Evolutionary conservation across 2,797 vertebrate genomes (phyloP).

Genomic region (Synanceia verrucosa): DNA sequence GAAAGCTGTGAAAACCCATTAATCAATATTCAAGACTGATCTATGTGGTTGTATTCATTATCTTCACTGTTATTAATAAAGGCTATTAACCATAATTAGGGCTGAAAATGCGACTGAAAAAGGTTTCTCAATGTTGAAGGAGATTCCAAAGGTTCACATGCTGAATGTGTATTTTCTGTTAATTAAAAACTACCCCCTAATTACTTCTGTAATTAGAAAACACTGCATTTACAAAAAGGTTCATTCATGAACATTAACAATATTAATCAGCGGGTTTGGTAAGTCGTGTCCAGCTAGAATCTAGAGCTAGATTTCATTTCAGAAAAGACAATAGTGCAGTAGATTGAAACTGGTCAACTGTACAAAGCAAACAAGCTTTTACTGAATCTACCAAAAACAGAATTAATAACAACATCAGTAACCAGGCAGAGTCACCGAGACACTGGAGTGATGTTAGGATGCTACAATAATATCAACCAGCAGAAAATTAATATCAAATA

Average conservation of each 20-base stretch:
- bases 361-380: slow-evolving; percentile 6
- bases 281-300: slow-evolving; percentile 22
- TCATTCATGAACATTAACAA: slow-evolving; percentile 50
- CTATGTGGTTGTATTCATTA: slow-evolving; percentile 44
- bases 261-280: slow-evolving; percentile 45
- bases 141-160: slow-evolving; percentile 54
- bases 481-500: slow-evolving; percentile 10
- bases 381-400: not conserved
- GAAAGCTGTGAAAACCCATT: slow-evolving; percentile 31
- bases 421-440: slow-evolving; percentile 7
- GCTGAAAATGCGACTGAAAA: slow-evolving; percentile 42
- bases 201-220: slow-evolving; percentile 74
- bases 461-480: not conserved
- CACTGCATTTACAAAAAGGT: slow-evolving; percentile 48
- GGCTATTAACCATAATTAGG: slow-evolving; percentile 52
- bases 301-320: slow-evolving; percentile 12
- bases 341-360: not conserved
- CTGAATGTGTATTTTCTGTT: slow-evolving; percentile 69
- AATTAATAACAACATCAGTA: slow-evolving; percentile 1
- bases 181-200: slow-evolving; percentile 74
- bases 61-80: slow-evolving; percentile 54
- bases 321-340: not conserved
- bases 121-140: slow-evolving; percentile 23
- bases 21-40: slow-evolving; percentile 44
- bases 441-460: slow-evolving; percentile 1